phyloP scores from a whole-genome alignment of 2,113 vertebrate species.

The Hydropotes inermis region DNA sequence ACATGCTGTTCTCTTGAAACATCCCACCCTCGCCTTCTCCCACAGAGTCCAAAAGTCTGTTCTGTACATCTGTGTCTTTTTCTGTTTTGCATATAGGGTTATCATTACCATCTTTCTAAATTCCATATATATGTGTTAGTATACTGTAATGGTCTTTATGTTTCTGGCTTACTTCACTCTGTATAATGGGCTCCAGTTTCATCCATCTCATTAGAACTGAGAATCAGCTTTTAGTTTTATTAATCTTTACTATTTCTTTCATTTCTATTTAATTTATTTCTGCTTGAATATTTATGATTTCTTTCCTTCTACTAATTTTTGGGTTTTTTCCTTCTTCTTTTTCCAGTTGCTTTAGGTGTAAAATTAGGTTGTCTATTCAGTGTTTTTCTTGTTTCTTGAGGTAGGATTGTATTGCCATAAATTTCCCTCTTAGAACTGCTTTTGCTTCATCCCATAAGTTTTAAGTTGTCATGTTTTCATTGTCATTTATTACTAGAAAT shows the following conservation, averaged over 20 bases:
- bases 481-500: background rate
- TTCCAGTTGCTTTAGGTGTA: background rate
- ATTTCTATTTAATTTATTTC: background rate
- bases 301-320: background rate
- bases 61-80: too few relatives aligned
- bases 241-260: background rate
- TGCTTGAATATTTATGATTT: background rate
- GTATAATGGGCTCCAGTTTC: too few relatives aligned
- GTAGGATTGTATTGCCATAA: background rate
- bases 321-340: background rate
- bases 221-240: background rate
- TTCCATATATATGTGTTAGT: too few relatives aligned
- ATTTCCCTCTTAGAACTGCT: background rate
- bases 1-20: too few relatives aligned
- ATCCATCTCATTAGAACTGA: background rate
- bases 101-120: too few relatives aligned
- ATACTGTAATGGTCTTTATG: too few relatives aligned
- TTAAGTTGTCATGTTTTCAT: background rate
- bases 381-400: background rate
- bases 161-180: too few relatives aligned
- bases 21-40: too few relatives aligned
- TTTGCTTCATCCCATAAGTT: background rate
- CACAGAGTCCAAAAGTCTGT: too few relatives aligned
- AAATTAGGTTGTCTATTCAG: background rate
- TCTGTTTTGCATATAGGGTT: too few relatives aligned